Evolutionary conservation across 2,797 vertebrate genomes (phyloP).

Genomic region (Cossypha caffra): DNA sequence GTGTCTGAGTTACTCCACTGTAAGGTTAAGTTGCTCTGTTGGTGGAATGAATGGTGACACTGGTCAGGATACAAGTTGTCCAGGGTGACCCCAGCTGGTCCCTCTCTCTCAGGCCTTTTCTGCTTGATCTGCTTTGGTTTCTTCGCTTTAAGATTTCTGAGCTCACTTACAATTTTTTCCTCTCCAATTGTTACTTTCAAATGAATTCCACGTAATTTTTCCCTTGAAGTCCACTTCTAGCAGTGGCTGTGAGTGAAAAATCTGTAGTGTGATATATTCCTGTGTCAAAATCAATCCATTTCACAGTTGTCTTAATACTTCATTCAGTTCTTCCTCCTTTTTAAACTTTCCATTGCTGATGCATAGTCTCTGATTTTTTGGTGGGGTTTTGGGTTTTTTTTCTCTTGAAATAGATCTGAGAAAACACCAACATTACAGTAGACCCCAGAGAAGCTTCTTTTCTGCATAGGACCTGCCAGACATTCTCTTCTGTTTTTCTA

Average conservation of each 20-base stretch:
- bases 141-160: not conserved
- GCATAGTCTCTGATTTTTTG: not conserved
- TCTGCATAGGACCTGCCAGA: not conserved
- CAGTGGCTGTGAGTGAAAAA: not conserved
- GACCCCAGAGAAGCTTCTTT: not conserved
- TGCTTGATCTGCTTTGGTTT: not conserved
- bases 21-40: rapidly evolving
- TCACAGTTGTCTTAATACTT: not conserved
- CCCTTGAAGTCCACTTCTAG: not conserved
- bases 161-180: not conserved
- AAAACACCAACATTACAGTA: not conserved
- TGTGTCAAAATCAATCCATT: not conserved
- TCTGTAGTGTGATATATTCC: not conserved
- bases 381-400: not conserved
- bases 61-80: not conserved
- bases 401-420: not conserved
- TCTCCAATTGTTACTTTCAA: not conserved
- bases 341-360: not conserved
- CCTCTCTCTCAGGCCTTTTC: not conserved
- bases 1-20: not conserved
- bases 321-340: not conserved
- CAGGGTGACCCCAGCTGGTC: not conserved
- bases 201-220: not conserved
- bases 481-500: not conserved
- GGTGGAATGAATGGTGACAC: not conserved